phyloP scores from a whole-genome alignment of 1,140 invertebrate genomes.

The Drosophila ananassae region DNA sequence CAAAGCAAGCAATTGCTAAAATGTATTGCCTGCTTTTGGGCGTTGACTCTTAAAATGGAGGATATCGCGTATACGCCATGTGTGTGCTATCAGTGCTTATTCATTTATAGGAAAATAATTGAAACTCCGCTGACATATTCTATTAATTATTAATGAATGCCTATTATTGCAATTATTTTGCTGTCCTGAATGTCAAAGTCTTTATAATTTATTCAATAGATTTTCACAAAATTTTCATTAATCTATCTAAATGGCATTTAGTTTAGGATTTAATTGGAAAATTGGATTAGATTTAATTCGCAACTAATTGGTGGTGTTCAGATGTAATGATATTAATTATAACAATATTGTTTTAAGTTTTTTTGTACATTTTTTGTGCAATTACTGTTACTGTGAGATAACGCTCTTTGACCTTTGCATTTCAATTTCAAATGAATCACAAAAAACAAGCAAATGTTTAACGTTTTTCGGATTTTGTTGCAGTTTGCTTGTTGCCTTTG shows the following conservation, averaged over 20 bases:
- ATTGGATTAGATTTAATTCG: constrained; percentile 5
- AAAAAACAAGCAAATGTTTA: constrained; percentile 19
- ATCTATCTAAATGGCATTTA: neutral
- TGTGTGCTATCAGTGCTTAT: neutral
- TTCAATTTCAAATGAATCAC: constrained; percentile 46
- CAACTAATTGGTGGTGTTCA: neutral
- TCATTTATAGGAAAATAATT: constrained; percentile 4
- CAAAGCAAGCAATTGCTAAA: constrained; percentile 1
- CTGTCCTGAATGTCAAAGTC: neutral
- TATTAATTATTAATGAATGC: neutral
- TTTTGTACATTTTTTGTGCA: neutral
- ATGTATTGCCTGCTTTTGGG: constrained; percentile 25
- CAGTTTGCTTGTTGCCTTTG: constrained; percentile 24
- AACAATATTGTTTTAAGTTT: neutral
- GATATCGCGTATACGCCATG: constrained; percentile 28
- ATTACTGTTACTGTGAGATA: constrained; percentile 13
- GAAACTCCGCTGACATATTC: neutral
- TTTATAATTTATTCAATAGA: neutral
- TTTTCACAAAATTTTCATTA: neutral
- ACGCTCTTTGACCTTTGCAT: constrained; percentile 47
- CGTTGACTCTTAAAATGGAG: neutral
- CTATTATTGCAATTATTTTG: neutral
- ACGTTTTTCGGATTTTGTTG: constrained; percentile 27
- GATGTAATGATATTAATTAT: neutral
- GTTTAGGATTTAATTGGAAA: neutral